Evolutionary conservation across 2,888 invertebrate species (phyloP).

Genomic region (Alcis repandata): DNA sequence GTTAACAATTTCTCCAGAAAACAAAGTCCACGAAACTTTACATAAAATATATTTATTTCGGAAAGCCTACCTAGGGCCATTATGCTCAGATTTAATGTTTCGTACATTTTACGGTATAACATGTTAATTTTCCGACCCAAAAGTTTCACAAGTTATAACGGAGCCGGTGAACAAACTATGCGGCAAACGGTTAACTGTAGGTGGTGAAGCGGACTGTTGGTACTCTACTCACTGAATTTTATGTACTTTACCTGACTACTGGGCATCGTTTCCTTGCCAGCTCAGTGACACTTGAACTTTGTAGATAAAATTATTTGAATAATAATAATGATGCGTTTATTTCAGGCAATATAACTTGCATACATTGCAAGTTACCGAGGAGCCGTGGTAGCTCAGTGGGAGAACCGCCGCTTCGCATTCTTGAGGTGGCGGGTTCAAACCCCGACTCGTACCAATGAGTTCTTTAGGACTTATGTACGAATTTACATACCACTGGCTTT

Average conservation of each 20-base stretch:
- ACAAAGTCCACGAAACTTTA: slow-evolving; percentile 2
- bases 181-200: slow-evolving; percentile 18
- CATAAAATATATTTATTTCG: slow-evolving; percentile 18
- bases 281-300: not conserved
- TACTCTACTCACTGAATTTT: slow-evolving; percentile 14
- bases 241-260: slow-evolving; percentile 14
- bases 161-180: slow-evolving; percentile 34
- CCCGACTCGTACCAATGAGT: too few relatives aligned
- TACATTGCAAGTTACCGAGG: too few relatives aligned
- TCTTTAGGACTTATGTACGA: too few relatives aligned
- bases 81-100: slow-evolving; percentile 49
- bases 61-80: slow-evolving; percentile 42
- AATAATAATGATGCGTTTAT: too few relatives aligned
- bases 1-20: not conserved
- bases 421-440: too few relatives aligned
- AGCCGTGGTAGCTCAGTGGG: too few relatives aligned
- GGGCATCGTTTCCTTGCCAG: not conserved
- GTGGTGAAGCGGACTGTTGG: slow-evolving; percentile 20
- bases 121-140: slow-evolving; percentile 55
- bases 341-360: too few relatives aligned
- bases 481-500: too few relatives aligned
- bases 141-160: slow-evolving; percentile 50
- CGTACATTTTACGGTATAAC: slow-evolving; percentile 45
- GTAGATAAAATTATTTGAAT: not conserved
- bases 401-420: too few relatives aligned